Conservation (phyloP, 2,888 invertebrate genomes). For the Hecatera dysodea region DNA sequence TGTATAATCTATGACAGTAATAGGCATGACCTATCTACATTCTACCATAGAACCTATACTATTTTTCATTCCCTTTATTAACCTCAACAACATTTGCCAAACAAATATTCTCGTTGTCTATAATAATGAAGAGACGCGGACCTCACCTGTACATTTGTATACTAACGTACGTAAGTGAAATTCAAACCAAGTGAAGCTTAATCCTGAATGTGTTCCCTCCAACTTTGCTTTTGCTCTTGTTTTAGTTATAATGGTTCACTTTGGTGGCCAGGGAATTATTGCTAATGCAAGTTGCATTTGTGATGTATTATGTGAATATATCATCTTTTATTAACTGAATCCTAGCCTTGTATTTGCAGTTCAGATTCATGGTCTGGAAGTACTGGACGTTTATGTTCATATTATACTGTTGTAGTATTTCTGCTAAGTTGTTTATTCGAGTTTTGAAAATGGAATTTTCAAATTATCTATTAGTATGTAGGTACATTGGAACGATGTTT, state of each 20-base stretch:
- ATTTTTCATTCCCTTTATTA: not conserved
- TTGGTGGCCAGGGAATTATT: constrained; percentile 79
- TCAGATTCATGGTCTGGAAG: constrained; percentile 45
- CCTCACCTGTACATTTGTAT: constrained; percentile 51
- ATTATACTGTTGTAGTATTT: constrained; percentile 24
- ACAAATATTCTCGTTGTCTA: constrained; percentile 1
- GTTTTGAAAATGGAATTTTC: constrained; percentile 7
- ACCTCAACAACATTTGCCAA: not conserved
- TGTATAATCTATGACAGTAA: not conserved
- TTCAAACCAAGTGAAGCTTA: constrained; percentile 76
- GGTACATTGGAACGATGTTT: too few relatives aligned
- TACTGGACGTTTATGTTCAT: constrained; percentile 51
- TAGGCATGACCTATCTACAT: too few relatives aligned
- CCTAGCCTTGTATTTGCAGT: constrained; percentile 55
- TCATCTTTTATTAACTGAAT: constrained; percentile 64
- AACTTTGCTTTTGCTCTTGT: constrained; percentile 82
- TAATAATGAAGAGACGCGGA: constrained; percentile 33
- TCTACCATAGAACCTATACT: too few relatives aligned
- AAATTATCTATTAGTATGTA: not conserved
- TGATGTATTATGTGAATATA: constrained; percentile 66
- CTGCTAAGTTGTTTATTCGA: constrained; percentile 15
- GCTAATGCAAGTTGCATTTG: constrained; percentile 77
- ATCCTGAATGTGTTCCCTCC: constrained; percentile 80
- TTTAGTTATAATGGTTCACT: constrained; percentile 84
- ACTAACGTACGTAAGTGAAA: constrained; percentile 66